A percentile compares a stretch with the other conserved stretches of the same genome.
These are phyloP conservation scores for Salticus scenicus DNA, from an alignment of 2,888 invertebrate species.

Conservation along the genomic window DNA sequence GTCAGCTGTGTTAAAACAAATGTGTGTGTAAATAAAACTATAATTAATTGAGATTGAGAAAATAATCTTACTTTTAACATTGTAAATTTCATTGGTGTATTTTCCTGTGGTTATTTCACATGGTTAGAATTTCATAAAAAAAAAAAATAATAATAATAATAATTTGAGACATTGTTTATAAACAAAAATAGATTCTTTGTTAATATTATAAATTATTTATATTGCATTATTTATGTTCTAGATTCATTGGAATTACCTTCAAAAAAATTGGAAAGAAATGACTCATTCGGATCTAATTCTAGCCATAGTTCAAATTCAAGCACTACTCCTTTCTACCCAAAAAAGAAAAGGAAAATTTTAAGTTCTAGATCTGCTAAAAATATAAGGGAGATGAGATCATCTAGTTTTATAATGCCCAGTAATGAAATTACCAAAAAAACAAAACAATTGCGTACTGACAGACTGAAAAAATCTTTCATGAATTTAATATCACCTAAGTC, in stretches of 20 bases:
- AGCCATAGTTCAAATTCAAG: constrained; percentile 43
- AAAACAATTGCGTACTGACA: neutral
- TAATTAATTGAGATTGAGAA: too few relatives aligned
- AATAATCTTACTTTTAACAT: too few relatives aligned
- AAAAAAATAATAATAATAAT: too few relatives aligned
- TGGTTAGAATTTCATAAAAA: too few relatives aligned
- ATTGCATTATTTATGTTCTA: too few relatives aligned
- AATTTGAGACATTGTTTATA: too few relatives aligned
- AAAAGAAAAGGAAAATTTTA: constrained; percentile 56
- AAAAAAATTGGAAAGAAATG: constrained; percentile 10
- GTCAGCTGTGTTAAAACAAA: too few relatives aligned
- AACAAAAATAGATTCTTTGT: too few relatives aligned
- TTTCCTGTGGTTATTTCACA: too few relatives aligned
- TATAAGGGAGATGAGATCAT: constrained; percentile 36
- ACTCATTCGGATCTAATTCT: constrained; percentile 49
- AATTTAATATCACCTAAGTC: neutral
- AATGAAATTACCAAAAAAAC: neutral
- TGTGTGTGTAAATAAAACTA: too few relatives aligned
- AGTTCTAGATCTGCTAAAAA: constrained; percentile 45
- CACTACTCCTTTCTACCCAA: constrained; percentile 53
- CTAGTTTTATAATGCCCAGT: neutral
- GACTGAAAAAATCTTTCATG: neutral
- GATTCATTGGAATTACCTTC: neutral
- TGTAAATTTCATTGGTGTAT: too few relatives aligned
- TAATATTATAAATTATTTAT: too few relatives aligned